phyloP scores from a whole-genome alignment of 2,888 invertebrate species.

The Ophraella communa region DNA sequence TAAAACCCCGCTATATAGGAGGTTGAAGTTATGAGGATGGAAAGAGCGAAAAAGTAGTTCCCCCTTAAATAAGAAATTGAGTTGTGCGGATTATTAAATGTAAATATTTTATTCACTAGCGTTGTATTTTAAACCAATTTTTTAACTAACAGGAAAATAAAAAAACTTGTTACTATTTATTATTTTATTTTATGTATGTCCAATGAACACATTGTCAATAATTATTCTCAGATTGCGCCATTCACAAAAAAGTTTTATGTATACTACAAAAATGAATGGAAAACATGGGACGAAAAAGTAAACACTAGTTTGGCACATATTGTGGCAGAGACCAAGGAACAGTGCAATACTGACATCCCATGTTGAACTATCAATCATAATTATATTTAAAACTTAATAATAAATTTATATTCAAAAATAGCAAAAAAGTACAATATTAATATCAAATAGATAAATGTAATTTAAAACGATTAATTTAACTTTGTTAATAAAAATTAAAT shows the following conservation, averaged over 20 bases:
- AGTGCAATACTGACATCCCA: neutral
- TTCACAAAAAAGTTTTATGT: constrained; percentile 45
- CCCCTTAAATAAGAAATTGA: no score
- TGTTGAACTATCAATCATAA: neutral
- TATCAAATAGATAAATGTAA: neutral
- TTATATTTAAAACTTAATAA: neutral
- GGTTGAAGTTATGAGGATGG: no score
- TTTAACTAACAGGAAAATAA: neutral
- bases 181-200: constrained; percentile 57
- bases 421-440: neutral
- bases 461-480: neutral
- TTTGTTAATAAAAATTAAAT: neutral
- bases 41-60: no score
- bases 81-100: no score
- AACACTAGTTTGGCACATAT: constrained; percentile 34
- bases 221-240: constrained; percentile 58
- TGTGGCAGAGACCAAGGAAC: neutral
- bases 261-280: neutral
- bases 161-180: constrained; percentile 41
- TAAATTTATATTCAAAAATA: neutral
- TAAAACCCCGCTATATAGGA: no score
- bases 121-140: neutral
- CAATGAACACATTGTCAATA: constrained; percentile 60
- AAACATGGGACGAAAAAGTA: constrained; percentile 1
- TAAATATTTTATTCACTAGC: no score